A percentile compares a stretch with the other conserved stretches of the same genome.
Evolutionary conservation across 2,113 vertebrate species (phyloP).

Genomic region (Tachysurus vachellii): DNA sequence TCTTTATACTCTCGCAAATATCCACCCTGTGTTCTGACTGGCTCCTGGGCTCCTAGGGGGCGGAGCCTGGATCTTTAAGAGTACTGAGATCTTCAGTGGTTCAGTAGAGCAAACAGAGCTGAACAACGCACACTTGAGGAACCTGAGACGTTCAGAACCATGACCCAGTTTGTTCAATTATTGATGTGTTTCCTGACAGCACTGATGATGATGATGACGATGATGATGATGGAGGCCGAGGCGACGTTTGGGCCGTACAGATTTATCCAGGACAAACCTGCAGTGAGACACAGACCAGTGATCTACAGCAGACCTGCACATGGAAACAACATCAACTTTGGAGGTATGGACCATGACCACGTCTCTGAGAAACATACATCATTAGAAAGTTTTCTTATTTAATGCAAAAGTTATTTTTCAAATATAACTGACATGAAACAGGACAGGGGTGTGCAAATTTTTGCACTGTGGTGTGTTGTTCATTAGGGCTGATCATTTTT

Average conservation of each 20-base stretch:
- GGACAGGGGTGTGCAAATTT: not conserved
- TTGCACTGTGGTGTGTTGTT: not conserved
- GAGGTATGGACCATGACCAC: constrained; percentile 47
- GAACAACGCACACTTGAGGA: not conserved
- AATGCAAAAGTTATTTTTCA: not conserved
- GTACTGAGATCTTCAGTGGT: not conserved
- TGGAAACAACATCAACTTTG: constrained; percentile 39
- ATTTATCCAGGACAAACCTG: constrained; percentile 49
- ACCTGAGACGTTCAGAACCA: not conserved
- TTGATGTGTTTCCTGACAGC: not conserved
- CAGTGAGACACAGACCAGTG: constrained; percentile 31
- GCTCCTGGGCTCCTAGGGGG: not conserved
- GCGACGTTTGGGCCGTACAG: constrained; percentile 57
- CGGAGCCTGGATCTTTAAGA: not conserved
- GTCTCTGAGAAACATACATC: not conserved
- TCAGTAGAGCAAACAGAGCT: constrained; percentile 4
- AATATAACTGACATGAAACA: not conserved
- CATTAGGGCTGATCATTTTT: not conserved
- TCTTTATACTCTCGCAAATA: not conserved
- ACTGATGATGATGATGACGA: not conserved
- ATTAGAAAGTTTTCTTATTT: not conserved
- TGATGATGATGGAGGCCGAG: constrained; percentile 39
- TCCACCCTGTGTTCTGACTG: constrained; percentile 1
- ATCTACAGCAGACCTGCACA: constrained; percentile 48
- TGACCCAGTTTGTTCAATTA: not conserved